Base-by-base conservation (phyloP, 2,113 vertebrate genomes). In the Eublepharis macularius region DNA sequence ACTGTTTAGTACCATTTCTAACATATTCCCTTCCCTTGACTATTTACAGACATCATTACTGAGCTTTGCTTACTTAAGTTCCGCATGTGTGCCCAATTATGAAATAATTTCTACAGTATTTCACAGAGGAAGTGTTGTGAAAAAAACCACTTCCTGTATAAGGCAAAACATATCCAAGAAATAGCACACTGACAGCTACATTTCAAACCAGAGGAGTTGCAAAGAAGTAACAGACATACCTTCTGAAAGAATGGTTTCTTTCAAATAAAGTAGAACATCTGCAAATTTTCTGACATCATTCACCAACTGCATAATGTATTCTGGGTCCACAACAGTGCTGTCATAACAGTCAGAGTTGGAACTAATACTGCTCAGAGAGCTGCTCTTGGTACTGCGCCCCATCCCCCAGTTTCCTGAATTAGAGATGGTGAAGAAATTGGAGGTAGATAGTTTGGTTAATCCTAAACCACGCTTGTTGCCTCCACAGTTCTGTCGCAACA, bases 271-370 rank as follows among this genome's bases (percentile, higher is more conserved):
- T 21, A 99, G 96, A 88, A 98, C 97, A 43, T 99, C 98, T 10
- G 98, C 98, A 95, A 99, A 99, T 92, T 96, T 98, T 87, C 98
- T 97, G 91, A 99, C 98, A 14, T 99, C 98, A 0, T 97, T 98
- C 93, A 99, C 98, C 93, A 99, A 95, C 91, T 98, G 98, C 98
- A 98, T 98, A 90, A 99, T 98, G 86, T 98, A 99, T 87, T 98
- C 96, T 17, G 98, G 97, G 90, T 99, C 98, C 34, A 98, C 96
- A 87, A 93, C 82, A 51, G 97, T 93, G 72, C 83, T 94, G 47
- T 98, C 97, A 32, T 94, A 93, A 88, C 94, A 94, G 80, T 97
- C 97, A 0, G 95, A 94, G 41, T 93, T 96, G 83, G 95, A 95
- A 90, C 96, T 97, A 83, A 97, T 96, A 85, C 95, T 97, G 92